These are phyloP conservation scores for Acleris emargana DNA, from an alignment of 2,888 invertebrate genomes.

Conservation along the genomic window DNA sequence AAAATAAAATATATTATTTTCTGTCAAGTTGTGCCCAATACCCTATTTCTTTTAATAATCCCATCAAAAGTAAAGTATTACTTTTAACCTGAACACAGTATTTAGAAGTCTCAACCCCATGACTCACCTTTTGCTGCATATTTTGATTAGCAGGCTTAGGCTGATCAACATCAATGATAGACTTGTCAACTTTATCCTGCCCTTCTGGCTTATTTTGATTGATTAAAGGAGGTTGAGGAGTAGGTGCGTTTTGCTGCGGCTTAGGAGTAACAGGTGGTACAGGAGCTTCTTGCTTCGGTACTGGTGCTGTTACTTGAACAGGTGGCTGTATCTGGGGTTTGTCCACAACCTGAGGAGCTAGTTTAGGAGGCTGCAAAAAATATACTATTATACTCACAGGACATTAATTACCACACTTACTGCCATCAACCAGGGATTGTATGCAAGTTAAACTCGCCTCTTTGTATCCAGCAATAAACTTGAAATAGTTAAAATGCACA, in stretches of 20 bases:
- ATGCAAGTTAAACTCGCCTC: no score
- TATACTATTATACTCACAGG: not conserved
- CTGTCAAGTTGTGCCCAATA: no score
- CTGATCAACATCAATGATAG: constrained; percentile 51
- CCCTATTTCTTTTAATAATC: no score
- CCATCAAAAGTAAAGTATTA: no score
- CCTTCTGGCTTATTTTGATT: constrained; percentile 50
- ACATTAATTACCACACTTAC: not conserved
- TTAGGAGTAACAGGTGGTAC: constrained; percentile 15
- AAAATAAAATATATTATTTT: no score
- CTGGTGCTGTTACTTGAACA: constrained; percentile 44
- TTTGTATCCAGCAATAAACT: no score
- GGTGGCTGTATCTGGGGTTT: constrained; percentile 44
- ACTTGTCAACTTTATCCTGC: constrained; percentile 65
- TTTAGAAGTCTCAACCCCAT: not conserved
- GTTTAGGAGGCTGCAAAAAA: constrained; percentile 38
- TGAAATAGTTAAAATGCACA: no score
- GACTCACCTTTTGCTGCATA: constrained; percentile 54
- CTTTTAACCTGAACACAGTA: no score
- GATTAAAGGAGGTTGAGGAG: constrained; percentile 47
- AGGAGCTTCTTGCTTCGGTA: constrained; percentile 34
- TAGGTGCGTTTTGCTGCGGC: constrained; percentile 18
- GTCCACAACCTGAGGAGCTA: constrained; percentile 39
- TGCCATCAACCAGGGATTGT: no score
- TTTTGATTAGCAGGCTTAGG: constrained; percentile 45